These are phyloP conservation scores for Drosophila siamana DNA, from an alignment of 2,888 invertebrate genomes.

Conservation along the genomic window DNA sequence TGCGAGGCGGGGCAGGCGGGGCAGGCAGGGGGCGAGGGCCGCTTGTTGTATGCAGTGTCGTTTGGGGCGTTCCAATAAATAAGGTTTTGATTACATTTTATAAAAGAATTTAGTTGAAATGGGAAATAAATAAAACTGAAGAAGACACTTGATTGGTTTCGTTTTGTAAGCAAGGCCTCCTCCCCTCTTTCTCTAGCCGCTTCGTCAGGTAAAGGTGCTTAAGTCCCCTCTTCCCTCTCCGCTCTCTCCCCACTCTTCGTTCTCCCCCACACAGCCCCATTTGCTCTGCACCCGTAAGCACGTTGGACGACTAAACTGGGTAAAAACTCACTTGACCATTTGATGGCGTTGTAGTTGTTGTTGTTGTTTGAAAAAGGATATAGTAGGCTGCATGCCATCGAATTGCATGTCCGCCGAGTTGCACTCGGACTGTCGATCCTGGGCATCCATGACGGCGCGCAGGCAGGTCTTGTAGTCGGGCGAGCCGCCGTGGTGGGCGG, in stretches of 20 bases:
- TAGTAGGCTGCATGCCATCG: conserved; percentile 97
- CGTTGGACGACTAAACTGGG: conserved; percentile 37
- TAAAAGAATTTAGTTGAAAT: conserved; percentile 78
- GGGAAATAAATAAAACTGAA: conserved; percentile 78
- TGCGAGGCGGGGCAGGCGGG: not conserved
- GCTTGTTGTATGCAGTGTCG: not conserved
- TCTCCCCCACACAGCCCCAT: conserved; percentile 9
- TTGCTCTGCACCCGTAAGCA: conserved; percentile 42
- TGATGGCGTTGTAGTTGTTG: conserved; percentile 50
- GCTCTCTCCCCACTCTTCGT: not conserved
- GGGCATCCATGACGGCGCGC: conserved; percentile 91
- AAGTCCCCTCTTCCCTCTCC: conserved; percentile 27
- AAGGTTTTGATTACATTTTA: conserved; percentile 83
- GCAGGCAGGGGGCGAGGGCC: conserved; percentile 11
- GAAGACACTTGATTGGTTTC: conserved; percentile 84
- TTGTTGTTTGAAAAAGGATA: conserved; percentile 93
- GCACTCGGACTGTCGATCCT: conserved; percentile 95
- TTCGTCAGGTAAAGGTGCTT: conserved; percentile 47
- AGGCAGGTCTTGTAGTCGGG: conserved; percentile 91
- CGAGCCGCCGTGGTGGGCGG: conserved; percentile 92
- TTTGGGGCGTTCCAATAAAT: conserved; percentile 69
- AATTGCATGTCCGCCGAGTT: conserved; percentile 95
- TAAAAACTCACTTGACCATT: conserved; percentile 75
- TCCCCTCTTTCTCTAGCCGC: no score
- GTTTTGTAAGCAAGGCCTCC: conserved; percentile 68